Evolutionary conservation across 2,113 vertebrate species (phyloP), one percentile per base, ranked within the genome.

Genomic region (Gopherus evgoodei): DNA sequence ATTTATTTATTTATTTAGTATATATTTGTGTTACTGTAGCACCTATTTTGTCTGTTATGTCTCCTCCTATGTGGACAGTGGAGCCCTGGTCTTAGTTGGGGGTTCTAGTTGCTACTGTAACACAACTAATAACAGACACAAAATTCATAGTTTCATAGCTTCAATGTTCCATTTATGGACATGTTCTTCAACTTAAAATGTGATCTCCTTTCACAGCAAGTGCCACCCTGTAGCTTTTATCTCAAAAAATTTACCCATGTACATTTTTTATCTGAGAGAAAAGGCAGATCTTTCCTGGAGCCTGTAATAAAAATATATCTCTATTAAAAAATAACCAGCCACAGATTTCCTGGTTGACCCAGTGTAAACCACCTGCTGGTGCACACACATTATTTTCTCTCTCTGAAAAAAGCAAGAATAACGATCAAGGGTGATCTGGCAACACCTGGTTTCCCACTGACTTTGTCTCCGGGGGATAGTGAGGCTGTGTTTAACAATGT

Each of bases 341-440:
- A 50, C 81, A 31, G 65, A 62, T 59, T 97, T 97, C 96, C 97
- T 97, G 90, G 83, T 57, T 96, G 96, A 95, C 94, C 95, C 89
- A 44, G 22, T 11, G 52, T 29, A 59, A 95, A 53, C 86, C 89
- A 52, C 27, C 75, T n/a, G 90, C 72, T 75, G 65, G 81, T 94
- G 90, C 59, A 84, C 84, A 81, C 17, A 24, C n/a, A 17, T 79
- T 96, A 81, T 96, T 95, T 95, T 92, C 93, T 91, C 65, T 81
- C 89, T 94, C 81, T 3, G 10, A 53, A 86, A 75, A 87, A 84
- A 72, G 62, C 47, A 7, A 35, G 86, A 81, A 47, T 27, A 89
- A 50, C 31, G 4, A 57, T 0, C 83, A 94, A 35, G 89, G 42
- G 76, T n/a, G n/a, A 5, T 38, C 56, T 89, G 90, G 56, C 56